Conservation (phyloP, 2,797 vertebrate genomes). For the Emydoidea blandingii region DNA sequence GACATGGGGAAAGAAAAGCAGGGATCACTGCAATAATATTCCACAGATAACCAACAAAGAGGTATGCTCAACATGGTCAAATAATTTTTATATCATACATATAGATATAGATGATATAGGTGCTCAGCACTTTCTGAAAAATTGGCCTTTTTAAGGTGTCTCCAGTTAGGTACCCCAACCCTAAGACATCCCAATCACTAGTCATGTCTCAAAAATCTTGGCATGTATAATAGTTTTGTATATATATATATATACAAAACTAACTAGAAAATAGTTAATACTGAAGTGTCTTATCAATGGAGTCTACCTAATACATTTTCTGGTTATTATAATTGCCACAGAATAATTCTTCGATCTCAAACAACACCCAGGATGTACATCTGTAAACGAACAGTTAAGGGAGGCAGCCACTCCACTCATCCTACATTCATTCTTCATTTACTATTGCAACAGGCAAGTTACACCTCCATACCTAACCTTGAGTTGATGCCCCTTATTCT, state of each 20-base stretch:
- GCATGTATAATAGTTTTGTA: too few relatives aligned
- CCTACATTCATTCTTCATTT: not conserved
- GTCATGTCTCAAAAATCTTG: not conserved
- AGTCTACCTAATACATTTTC: not conserved
- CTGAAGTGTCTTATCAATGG: not conserved
- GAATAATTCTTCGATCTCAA: not conserved
- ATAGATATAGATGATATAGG: too few relatives aligned
- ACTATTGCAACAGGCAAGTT: not conserved
- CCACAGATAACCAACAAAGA: not conserved
- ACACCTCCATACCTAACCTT: not conserved
- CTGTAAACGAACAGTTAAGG: not conserved
- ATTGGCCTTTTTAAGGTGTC: not conserved
- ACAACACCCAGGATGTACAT: not conserved
- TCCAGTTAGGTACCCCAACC: not conserved
- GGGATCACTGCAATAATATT: not conserved
- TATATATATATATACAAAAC: not conserved
- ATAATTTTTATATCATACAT: not conserved
- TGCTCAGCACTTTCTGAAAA: not conserved
- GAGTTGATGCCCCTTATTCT: not conserved
- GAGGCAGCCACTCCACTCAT: not conserved
- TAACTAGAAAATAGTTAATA: not conserved
- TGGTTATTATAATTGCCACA: not conserved
- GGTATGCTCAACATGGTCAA: not conserved
- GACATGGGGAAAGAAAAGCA: not conserved
- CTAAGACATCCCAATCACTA: not conserved